These are phyloP conservation scores for Plutomurus gul DNA, from an alignment of 1,140 invertebrate species.

Conservation along the genomic window DNA sequence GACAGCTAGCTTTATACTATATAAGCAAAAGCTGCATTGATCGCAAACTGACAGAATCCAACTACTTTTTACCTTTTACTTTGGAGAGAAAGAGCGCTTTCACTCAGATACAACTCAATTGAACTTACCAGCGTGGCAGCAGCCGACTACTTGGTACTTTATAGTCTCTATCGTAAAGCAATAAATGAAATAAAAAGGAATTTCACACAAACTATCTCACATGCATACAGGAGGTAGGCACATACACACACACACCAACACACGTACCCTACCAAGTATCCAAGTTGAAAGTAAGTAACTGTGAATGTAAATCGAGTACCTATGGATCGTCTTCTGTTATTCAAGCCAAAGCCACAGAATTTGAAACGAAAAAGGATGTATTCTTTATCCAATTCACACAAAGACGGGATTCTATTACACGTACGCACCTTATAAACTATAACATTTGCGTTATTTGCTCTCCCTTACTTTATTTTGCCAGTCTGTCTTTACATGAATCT, in stretches of 20 bases:
- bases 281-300: not conserved
- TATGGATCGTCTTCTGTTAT: no score
- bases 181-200: conserved; percentile 26
- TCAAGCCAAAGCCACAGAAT: not conserved
- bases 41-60: not conserved
- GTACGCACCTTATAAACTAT: not conserved
- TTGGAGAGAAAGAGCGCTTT: not conserved
- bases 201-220: conserved; percentile 20
- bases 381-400: not conserved
- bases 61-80: conserved; percentile 10
- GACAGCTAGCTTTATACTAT: no score
- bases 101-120: not conserved
- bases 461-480: not conserved
- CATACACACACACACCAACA: no score
- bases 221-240: not conserved
- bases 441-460: conserved; percentile 4
- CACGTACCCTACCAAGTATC: not conserved
- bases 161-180: conserved; percentile 13
- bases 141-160: not conserved
- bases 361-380: not conserved
- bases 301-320: not conserved
- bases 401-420: not conserved
- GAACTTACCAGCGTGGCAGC: not conserved
- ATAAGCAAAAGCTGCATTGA: not conserved
- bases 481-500: not conserved